Evolutionary conservation across 1,140 invertebrate species (phyloP), one percentile per base, ranked within the genome.

Genomic region (Agrypnia vestita): DNA sequence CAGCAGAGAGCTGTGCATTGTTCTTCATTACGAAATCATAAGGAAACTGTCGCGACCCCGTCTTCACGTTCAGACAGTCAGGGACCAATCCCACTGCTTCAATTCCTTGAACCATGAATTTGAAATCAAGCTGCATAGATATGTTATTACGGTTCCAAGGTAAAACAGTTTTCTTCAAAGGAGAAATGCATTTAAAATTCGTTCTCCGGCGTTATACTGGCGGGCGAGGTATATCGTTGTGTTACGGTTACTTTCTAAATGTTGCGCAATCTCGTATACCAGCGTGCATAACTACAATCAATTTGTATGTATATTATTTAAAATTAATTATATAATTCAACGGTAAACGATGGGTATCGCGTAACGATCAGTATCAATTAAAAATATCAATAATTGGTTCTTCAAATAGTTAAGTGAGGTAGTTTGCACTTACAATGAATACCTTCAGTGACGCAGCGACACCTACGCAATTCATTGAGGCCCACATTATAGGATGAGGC

Each of bases 21-120:
- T 51, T 51, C 11, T 51, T 51, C 49, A 51, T 51, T 51, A 51
- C 49, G 49, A 51, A 51, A 51, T 51, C 49, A 51, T 51, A 15
- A 51, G 49, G 11, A 51, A 12, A 51, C 11, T 51, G 8, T n/a
- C n/a, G 6, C 1, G 49, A 8, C 11, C 1, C 49, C n/a, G 49
- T 51, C 49, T 13, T 35, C 1, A 35, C 6, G 6, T 6, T 8
- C 8, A 12, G 49, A 13, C 49, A 13, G n/a, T 51, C 49, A 9
- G 8, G 11, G 3, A 13, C 11, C 49, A 51, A 1, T 51, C n/a
- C 11, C 8, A 13, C 49, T 51, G 49, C n/a, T 1, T 51, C n/a
- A 51, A 35, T 35, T 35, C 25, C 25, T 51, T 51, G 11, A 51
- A 51, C 49, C n/a, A 15, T 51, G 49, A 15, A 51, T 51, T 12